A percentile compares a stretch with the other conserved stretches of the same genome.
phyloP scores from a whole-genome alignment of 2,888 invertebrate species.

The Pseudococcus longispinus region DNA sequence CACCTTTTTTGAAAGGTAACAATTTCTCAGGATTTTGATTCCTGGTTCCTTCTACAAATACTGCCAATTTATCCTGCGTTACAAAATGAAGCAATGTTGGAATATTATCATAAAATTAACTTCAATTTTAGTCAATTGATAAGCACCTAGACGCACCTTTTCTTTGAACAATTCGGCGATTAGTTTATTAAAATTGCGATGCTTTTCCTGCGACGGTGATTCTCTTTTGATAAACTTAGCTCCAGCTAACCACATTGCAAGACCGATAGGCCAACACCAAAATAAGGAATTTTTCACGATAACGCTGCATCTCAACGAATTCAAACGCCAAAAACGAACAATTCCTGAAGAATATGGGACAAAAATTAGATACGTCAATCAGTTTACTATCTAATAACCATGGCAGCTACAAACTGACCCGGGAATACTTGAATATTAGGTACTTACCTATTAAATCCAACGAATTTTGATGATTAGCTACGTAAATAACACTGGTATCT shows the following conservation, averaged over 20 bases:
- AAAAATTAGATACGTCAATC: neutral
- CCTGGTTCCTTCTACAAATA: conserved; percentile 10
- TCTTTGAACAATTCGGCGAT: neutral
- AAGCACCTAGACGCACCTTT: neutral
- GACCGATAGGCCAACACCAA: neutral
- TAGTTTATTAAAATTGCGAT: neutral
- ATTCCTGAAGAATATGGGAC: neutral
- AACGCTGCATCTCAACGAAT: neutral
- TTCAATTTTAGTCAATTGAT: neutral
- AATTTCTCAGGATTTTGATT: conserved; percentile 32
- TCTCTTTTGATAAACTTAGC: conserved; percentile 6
- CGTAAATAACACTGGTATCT: neutral
- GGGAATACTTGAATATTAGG: neutral
- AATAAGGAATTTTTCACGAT: neutral
- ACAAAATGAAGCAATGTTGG: neutral
- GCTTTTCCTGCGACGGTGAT: neutral
- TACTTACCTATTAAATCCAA: neutral
- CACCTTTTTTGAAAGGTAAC: conserved; percentile 22
- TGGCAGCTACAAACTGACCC: neutral
- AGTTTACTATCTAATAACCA: too few relatives aligned
- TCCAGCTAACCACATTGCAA: neutral
- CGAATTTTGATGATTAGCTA: neutral
- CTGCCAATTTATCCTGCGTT: neutral
- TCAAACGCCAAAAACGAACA: neutral
- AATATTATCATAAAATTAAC: too few relatives aligned